A percentile compares a stretch with the other conserved stretches of the same genome.
These are phyloP conservation scores for Takifugu bimaculatus DNA, from an alignment of 2,113 vertebrate species.

Conservation along the genomic window DNA sequence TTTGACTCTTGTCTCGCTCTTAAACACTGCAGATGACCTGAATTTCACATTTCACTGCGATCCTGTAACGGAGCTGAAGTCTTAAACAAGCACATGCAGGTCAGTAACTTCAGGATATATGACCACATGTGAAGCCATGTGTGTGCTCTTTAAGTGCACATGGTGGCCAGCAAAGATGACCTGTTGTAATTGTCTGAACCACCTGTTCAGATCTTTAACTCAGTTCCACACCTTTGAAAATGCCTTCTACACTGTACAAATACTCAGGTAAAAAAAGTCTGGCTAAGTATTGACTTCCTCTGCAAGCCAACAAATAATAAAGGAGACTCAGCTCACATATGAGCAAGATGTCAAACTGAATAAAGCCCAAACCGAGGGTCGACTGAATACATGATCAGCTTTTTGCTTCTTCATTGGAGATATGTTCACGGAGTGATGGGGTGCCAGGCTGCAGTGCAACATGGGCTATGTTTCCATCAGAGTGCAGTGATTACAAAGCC, in stretches of 20 bases:
- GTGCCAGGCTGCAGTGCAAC: neutral
- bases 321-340: neutral
- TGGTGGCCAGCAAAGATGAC: too few relatives aligned
- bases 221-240: neutral
- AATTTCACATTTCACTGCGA: too few relatives aligned
- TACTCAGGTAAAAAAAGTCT: conserved; percentile 1
- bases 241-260: neutral
- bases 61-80: too few relatives aligned
- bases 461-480: neutral
- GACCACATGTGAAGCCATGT: too few relatives aligned
- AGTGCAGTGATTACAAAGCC: neutral
- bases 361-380: neutral
- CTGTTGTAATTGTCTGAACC: neutral
- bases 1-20: too few relatives aligned
- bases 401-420: neutral
- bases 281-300: neutral
- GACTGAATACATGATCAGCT: neutral
- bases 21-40: too few relatives aligned
- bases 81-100: too few relatives aligned
- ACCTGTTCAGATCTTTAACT: neutral
- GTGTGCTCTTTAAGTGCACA: too few relatives aligned
- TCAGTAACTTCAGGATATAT: too few relatives aligned
- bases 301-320: neutral
- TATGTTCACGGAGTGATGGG: neutral
- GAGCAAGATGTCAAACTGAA: neutral